Base-by-base conservation (phyloP, 2,888 invertebrate species). In the Ophion ellenae region DNA sequence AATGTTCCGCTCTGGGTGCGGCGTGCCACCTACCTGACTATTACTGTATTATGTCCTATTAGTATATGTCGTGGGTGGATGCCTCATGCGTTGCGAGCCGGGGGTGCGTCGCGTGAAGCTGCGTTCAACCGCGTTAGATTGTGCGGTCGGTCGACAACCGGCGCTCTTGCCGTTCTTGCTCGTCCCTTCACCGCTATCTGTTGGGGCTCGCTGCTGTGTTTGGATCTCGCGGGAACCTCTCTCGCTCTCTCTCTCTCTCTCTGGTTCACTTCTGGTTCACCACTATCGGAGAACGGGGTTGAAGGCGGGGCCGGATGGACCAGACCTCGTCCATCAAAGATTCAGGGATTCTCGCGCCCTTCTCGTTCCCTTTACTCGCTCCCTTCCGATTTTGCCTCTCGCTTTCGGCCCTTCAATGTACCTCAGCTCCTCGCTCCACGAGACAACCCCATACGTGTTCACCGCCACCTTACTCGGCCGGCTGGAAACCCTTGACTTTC, bases 271-370 rank as follows among this genome's bases (percentile, higher is more conserved):
- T 89, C 89, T 74, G 78, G 87, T 87, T 69, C 75, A 78, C 74
- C 61, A 69, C 59, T 53, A 79, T 70, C 74, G 70, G 59, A 40
- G 66, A 59, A 76, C 40, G 75, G 74, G 79, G 11, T 11, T 47
- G 74, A 90, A 90, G 90, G 88, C 87, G 85, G 89, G 85, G 75
- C 61, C 83, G 67, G 84, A 86, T 81, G 88, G 88, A 87, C 87
- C 89, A 90, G 88, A 90, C 88, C 90, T 90, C 87, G 83, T 85
- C 88, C 91, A 93, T 93, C 92, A 93, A 93, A 93, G 92, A 93
- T 93, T 93, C 93, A 93, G 88, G 86, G 89, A 87, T 85, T 90
- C 90, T 91, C 90, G 88, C 93, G 91, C 93, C 89, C 89, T 87
- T 86, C 79, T 86, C 71, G 32, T 81, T 83, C 78, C 84, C 74